phyloP scores from a whole-genome alignment of 1,140 invertebrate genomes.

The Rhopalosiphum padi region DNA sequence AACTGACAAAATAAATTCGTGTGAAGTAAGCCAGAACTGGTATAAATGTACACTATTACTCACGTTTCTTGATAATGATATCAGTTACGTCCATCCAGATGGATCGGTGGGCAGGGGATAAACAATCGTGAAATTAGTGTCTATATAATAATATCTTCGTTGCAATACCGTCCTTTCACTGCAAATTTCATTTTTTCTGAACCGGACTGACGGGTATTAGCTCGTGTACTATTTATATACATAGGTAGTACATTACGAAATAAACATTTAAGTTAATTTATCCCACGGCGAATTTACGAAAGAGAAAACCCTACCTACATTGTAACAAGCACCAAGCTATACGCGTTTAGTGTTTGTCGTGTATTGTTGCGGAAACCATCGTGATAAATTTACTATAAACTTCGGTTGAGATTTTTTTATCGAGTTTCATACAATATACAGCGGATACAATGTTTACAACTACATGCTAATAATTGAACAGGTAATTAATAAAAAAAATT shows the following conservation, averaged over 20 bases:
- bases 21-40: not conserved
- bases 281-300: not conserved
- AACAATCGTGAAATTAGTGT: conserved; percentile 39
- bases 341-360: not conserved
- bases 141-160: not conserved
- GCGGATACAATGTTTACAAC: not conserved
- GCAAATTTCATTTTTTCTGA: conserved; percentile 17
- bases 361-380: not conserved
- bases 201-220: conserved; percentile 12
- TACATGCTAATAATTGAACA: not conserved
- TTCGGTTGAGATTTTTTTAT: not conserved
- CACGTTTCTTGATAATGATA: not conserved
- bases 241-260: not conserved
- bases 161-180: conserved; percentile 33
- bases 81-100: not conserved
- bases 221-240: not conserved
- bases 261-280: not conserved
- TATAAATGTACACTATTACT: not conserved
- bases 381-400: not conserved
- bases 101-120: conserved; percentile 12
- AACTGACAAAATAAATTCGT: not conserved
- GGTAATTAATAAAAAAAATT: not conserved
- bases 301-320: conserved; percentile 22
- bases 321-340: not conserved
- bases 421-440: not conserved